Conservation (phyloP, 2,888 invertebrate genomes). For the Hydriomena furcata region DNA sequence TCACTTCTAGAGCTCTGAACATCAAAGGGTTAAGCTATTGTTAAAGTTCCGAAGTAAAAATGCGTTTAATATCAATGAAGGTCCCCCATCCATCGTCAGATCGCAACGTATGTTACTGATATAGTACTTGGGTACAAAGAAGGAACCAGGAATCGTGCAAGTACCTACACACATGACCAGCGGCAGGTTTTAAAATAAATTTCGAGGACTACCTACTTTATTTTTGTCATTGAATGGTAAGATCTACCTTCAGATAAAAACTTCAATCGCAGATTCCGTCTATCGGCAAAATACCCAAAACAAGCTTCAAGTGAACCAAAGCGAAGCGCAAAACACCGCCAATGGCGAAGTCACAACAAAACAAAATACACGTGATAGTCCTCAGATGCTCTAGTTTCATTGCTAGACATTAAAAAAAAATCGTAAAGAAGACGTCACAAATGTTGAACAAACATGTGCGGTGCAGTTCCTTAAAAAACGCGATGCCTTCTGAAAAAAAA, state of each 20-base stretch:
- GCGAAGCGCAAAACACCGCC: constrained; percentile 18
- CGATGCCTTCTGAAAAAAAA: constrained; percentile 64
- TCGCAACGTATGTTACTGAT: no score
- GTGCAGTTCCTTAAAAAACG: constrained; percentile 77
- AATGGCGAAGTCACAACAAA: constrained; percentile 26
- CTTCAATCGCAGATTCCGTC: constrained; percentile 3
- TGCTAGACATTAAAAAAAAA: constrained; percentile 37
- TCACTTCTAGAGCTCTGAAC: no score
- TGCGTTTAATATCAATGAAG: no score
- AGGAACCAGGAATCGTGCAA: no score
- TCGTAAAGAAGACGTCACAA: constrained; percentile 60
- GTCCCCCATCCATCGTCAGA: no score
- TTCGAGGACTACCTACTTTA: not conserved
- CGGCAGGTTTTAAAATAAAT: not conserved
- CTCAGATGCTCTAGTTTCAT: constrained; percentile 11
- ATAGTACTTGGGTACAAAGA: no score
- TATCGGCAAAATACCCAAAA: constrained; percentile 43
- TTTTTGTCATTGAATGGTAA: not conserved
- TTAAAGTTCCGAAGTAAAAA: no score
- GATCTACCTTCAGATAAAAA: not conserved
- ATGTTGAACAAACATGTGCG: constrained; percentile 80
- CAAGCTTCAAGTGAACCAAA: constrained; percentile 24
- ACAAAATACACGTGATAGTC: constrained; percentile 19
- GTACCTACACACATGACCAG: no score
- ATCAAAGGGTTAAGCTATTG: no score